Percentiles rank a stretch among this genome's conserved stretches.
phyloP scores from a whole-genome alignment of 2,888 invertebrate species.

The Sinelater perroti region DNA sequence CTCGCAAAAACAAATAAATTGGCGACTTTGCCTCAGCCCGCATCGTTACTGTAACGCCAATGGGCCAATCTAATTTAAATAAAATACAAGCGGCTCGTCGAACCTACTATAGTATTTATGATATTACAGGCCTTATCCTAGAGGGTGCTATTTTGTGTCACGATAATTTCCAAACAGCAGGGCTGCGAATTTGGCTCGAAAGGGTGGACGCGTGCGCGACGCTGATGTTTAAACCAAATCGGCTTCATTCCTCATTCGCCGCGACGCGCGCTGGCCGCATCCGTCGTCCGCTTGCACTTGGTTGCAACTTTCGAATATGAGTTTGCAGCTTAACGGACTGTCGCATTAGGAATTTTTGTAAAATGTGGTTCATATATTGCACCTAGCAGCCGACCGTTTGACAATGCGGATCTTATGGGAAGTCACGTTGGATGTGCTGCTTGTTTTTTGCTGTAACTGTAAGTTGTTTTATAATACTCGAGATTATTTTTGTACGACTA shows the following conservation, averaged over 20 bases:
- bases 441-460: conserved; percentile 27
- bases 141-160: conserved; percentile 15
- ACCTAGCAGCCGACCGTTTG: conserved; percentile 1
- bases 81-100: neutral
- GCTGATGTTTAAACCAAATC: conserved; percentile 8
- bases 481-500: neutral
- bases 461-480: conserved; percentile 13
- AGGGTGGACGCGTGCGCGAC: conserved; percentile 29
- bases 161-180: conserved; percentile 24
- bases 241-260: conserved; percentile 25
- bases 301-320: conserved; percentile 10
- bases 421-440: conserved; percentile 21
- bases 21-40: too few relatives aligned
- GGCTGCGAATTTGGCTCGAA: conserved; percentile 26
- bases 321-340: too few relatives aligned
- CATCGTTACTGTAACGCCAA: too few relatives aligned
- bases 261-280: conserved; percentile 24
- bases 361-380: conserved; percentile 23
- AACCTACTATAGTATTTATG: conserved; percentile 15
- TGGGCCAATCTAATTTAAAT: neutral
- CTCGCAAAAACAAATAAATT: too few relatives aligned
- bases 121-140: conserved; percentile 1
- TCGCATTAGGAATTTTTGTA: too few relatives aligned
- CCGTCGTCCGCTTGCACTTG: neutral
- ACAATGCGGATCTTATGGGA: conserved; percentile 26